Base-by-base conservation (phyloP, 1,140 invertebrate species). In the Sarcophaga peregrina region DNA sequence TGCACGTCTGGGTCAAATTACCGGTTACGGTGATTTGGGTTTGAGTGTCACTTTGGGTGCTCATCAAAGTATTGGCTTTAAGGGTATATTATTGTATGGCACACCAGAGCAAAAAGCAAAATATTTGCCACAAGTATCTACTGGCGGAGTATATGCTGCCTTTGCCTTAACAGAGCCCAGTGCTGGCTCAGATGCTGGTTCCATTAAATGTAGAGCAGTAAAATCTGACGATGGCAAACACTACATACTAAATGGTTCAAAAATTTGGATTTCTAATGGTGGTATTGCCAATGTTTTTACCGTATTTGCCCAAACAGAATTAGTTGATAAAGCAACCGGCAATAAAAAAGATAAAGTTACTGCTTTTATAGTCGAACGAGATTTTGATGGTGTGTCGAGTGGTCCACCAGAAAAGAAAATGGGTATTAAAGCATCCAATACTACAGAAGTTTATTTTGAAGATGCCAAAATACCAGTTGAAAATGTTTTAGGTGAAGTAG, bases 251-350 rank as follows among this genome's bases (percentile, higher is more conserved):
- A 99, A 99, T 92, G 99, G 98, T 17, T 97, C 95, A 84, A 99
- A 99, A 93, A 98, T 99, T 87, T 99, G 98, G 98, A 99, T 99
- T 86, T 98, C 96, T 86, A 99, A 99, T 91, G 99, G 98, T 75
- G 98, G 98, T 48, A 91, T 98, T 85, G 98, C 98, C n/a, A 96
- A 99, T 87, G 93, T 99, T 62, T 97, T 99, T 93, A 99, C 99
- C 2, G 98, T 99, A 0, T 99, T 99, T 93, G 98, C 98, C 48
- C 96, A 99, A 92, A 96, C 95, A 0, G 94, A 96, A 17, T 92
- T 96, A 0, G 93, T 91, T 52, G 93, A 96, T 90, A 91, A 93
- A 80, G 93, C 93, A 87, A 96, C 95, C 83, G 95, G 95, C 52
- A 92, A 94, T 87, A 94, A 91, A 2, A 93, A 93, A 82, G 94